These are phyloP conservation scores for Leuciscus waleckii DNA, from an alignment of 2,797 vertebrate genomes.

Conservation along the genomic window DNA sequence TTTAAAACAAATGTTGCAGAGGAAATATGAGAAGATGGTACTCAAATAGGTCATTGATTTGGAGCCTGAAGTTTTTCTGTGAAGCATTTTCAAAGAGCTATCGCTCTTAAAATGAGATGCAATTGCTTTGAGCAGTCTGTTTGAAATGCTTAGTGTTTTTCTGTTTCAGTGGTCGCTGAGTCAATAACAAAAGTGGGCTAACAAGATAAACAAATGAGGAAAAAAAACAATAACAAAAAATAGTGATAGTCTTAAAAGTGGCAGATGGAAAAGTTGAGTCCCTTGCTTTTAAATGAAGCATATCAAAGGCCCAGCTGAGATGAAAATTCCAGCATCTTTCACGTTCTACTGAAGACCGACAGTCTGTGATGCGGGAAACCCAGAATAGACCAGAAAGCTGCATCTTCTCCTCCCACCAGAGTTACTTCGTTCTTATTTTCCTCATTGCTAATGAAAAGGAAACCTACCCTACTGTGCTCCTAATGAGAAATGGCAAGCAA, in stretches of 20 bases:
- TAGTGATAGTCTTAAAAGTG: conserved; percentile 60
- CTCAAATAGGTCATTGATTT: conserved; percentile 37
- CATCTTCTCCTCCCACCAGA: conserved; percentile 48
- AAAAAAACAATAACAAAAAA: conserved; percentile 6
- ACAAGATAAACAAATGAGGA: conserved; percentile 50
- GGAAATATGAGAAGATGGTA: conserved; percentile 15
- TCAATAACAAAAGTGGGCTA: conserved; percentile 45
- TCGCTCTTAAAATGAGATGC: conserved; percentile 19
- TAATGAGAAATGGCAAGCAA: conserved; percentile 79
- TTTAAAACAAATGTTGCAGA: conserved; percentile 9
- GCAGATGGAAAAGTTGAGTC: conserved; percentile 74
- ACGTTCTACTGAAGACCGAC: conserved; percentile 71
- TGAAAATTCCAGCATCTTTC: conserved; percentile 68
- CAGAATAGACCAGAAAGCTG: conserved; percentile 70
- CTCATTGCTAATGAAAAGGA: conserved; percentile 72
- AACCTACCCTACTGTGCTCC: conserved; percentile 70
- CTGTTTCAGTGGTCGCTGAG: conserved; percentile 39
- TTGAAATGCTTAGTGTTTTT: conserved; percentile 47
- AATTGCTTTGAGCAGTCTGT: conserved; percentile 39
- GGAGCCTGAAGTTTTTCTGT: conserved; percentile 1
- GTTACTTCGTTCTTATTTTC: conserved; percentile 63
- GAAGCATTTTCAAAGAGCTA: conserved; percentile 22
- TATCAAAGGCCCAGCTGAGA: conserved; percentile 73
- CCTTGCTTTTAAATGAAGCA: conserved; percentile 76
- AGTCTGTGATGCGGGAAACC: conserved; percentile 69